Conservation (phyloP, 2,888 invertebrate species). For the Pollenia griseotomentosa region DNA sequence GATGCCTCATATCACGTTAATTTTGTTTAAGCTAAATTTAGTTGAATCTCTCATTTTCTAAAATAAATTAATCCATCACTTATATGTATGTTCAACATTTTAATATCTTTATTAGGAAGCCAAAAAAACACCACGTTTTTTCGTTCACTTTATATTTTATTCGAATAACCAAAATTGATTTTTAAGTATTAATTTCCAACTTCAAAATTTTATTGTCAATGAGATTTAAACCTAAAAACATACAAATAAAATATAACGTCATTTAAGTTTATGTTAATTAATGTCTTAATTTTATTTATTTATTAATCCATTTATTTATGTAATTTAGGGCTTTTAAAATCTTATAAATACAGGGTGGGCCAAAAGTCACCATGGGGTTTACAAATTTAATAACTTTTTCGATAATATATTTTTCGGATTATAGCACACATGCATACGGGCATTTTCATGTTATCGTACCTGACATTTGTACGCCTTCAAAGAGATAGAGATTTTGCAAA, state of each 20-base stretch:
- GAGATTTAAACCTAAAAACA: constrained; percentile 47
- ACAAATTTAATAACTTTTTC: too few species aligned
- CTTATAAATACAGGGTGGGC: too few species aligned
- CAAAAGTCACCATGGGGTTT: too few species aligned
- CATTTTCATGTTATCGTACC: too few species aligned
- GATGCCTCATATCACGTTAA: constrained; percentile 28
- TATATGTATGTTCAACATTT: background rate
- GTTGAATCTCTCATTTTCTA: constrained; percentile 28
- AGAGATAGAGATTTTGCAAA: too few species aligned
- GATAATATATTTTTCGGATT: too few species aligned
- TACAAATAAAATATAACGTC: constrained; percentile 74
- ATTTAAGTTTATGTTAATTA: constrained; percentile 78
- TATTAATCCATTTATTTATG: too few species aligned
- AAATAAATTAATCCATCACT: background rate
- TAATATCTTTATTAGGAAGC: background rate
- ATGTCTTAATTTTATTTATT: too few species aligned
- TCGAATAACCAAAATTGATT: background rate
- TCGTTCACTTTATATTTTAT: background rate
- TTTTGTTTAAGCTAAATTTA: constrained; percentile 55
- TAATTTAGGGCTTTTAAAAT: too few species aligned
- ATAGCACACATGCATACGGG: too few species aligned
- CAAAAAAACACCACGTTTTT: background rate
- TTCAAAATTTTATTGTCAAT: constrained; percentile 36
- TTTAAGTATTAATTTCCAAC: constrained; percentile 17
- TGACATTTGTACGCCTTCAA: too few species aligned